Evolutionary conservation across 1,140 invertebrate genomes (phyloP).

Genomic region (Agrypnia vestita): DNA sequence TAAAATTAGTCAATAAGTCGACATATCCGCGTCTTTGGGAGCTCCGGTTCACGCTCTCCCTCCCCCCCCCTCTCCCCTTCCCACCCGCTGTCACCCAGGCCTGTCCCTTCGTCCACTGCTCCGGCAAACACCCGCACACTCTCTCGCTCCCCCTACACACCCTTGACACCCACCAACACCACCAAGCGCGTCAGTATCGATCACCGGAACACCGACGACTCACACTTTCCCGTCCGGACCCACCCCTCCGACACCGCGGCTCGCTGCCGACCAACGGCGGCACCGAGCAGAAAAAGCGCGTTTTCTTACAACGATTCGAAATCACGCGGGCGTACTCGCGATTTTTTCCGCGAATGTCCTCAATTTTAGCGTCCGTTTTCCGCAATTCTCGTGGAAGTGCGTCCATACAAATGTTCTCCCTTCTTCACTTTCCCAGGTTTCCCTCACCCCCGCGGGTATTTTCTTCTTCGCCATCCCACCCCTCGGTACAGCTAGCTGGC

Average conservation of each 20-base stretch:
- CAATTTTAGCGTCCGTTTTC: background rate
- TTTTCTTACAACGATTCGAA: too few species aligned
- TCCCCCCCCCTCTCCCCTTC: background rate
- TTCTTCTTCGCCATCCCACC: constrained; percentile 22
- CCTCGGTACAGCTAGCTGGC: constrained; percentile 19
- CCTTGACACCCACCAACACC: constrained; percentile 51
- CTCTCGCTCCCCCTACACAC: constrained; percentile 19
- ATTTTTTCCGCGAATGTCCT: background rate
- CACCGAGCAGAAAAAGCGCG: background rate
- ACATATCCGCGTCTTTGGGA: too few species aligned
- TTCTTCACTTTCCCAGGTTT: constrained; percentile 49
- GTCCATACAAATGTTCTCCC: constrained; percentile 5
- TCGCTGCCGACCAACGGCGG: background rate
- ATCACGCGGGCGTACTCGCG: too few species aligned
- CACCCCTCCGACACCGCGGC: too few species aligned
- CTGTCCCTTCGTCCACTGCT: background rate
- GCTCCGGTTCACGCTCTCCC: background rate
- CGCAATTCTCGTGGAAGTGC: background rate
- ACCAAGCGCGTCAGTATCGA: constrained; percentile 53
- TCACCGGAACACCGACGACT: constrained; percentile 53
- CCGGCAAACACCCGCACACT: constrained; percentile 13
- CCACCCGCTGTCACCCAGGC: background rate
- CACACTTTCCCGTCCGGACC: constrained; percentile 29
- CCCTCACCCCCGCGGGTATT: constrained; percentile 35
- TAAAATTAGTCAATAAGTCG: too few species aligned